Percentiles rank a stretch among this genome's conserved stretches.
Conservation (phyloP, 2,888 invertebrate species). For the Tetanocera ferruginea region DNA sequence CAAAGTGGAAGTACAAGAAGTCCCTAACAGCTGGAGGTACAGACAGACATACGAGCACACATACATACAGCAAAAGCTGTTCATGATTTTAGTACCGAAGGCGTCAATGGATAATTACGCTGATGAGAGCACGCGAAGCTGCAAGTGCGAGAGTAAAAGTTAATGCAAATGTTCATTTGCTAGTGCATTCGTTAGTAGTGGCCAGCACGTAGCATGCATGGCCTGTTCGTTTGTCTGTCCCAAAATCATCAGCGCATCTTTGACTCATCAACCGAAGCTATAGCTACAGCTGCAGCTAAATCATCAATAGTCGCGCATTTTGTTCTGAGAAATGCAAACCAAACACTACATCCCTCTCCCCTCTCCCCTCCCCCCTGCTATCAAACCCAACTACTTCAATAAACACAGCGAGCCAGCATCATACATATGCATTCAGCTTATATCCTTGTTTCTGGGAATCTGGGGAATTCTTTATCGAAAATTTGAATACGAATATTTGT, state of each 20-base stretch:
- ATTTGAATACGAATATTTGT: slow-evolving; percentile 55
- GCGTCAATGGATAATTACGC: slow-evolving; percentile 36
- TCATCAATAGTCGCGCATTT: too few species aligned
- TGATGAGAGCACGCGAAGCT: not conserved
- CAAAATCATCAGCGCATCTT: slow-evolving; percentile 31
- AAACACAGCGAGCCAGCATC: not conserved
- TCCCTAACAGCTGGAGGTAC: not conserved
- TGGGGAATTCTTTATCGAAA: slow-evolving; percentile 68
- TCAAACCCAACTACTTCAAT: not conserved
- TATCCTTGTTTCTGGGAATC: slow-evolving; percentile 24
- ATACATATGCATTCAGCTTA: slow-evolving; percentile 1
- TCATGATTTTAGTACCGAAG: slow-evolving; percentile 25
- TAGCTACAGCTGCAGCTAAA: not conserved
- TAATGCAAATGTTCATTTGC: not conserved
- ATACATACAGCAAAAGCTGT: not conserved
- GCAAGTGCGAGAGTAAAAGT: not conserved
- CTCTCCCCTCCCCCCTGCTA: not conserved
- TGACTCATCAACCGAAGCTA: not conserved
- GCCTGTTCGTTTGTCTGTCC: not conserved
- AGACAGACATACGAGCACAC: not conserved
- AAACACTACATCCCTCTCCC: not conserved
- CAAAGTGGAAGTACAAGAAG: slow-evolving; percentile 30
- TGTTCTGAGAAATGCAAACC: too few species aligned
- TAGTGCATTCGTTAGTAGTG: slow-evolving; percentile 14
- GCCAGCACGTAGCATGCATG: not conserved